Conservation (phyloP, 1,140 invertebrate genomes). For the Pseudomyrmex gracilis region DNA sequence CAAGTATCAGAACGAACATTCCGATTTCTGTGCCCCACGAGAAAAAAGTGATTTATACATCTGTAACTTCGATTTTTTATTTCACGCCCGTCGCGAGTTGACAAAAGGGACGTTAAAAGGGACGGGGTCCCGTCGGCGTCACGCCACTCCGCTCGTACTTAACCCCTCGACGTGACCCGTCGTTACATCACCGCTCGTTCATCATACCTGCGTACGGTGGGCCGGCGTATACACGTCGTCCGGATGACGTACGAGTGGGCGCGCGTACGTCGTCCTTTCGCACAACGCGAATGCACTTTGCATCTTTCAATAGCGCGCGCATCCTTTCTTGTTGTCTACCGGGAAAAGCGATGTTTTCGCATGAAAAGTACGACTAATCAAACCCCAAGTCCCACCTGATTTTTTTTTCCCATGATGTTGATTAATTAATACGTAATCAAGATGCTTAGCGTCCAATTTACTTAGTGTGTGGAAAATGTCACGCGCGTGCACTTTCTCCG, state of each 20-base stretch:
- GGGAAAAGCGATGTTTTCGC: too few relatives aligned
- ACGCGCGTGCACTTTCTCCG: conserved; percentile 4
- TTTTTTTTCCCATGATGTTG: conserved; percentile 34
- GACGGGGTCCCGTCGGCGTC: background rate
- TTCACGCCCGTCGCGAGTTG: conserved; percentile 30
- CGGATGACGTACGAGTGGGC: conserved; percentile 30
- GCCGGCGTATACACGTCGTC: background rate
- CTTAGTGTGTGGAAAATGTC: background rate
- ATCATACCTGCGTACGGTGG: conserved; percentile 30
- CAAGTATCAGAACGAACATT: too few relatives aligned
- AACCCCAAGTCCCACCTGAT: too few relatives aligned
- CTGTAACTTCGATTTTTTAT: conserved; percentile 3
- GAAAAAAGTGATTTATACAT: too few relatives aligned
- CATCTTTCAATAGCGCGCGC: background rate
- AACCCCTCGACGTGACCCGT: conserved; percentile 29
- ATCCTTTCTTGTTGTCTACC: too few relatives aligned
- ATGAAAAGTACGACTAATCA: background rate
- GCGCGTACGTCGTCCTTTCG: background rate
- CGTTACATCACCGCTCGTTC: conserved; percentile 31
- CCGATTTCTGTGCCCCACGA: too few relatives aligned
- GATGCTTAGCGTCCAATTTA: conserved; percentile 32
- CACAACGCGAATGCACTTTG: background rate
- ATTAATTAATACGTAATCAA: conserved; percentile 33
- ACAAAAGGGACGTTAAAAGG: conserved; percentile 38
- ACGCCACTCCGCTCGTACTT: conserved; percentile 6